Percentiles rank a stretch among this genome's conserved stretches.
Evolutionary conservation across 2,113 vertebrate species (phyloP).

Genomic region (Cervus canadensis): DNA sequence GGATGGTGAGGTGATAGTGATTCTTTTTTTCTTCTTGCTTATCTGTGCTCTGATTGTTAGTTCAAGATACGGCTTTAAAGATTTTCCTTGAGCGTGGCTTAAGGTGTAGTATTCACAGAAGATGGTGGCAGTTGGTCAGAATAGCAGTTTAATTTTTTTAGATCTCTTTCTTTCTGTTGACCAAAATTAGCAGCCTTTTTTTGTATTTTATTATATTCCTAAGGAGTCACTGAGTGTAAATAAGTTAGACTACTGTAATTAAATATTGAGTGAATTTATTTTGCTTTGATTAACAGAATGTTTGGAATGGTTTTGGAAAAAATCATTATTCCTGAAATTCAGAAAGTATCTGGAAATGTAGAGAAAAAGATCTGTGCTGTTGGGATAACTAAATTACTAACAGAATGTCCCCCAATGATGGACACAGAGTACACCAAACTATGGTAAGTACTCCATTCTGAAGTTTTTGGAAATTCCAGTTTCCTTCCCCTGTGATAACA

Average conservation of each 20-base stretch:
- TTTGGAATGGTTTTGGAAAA: slow-evolving; percentile 99
- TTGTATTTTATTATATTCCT: neutral
- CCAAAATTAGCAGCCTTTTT: neutral
- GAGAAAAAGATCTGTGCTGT: slow-evolving; percentile 99
- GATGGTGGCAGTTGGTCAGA: too few species aligned
- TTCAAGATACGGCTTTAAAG: neutral
- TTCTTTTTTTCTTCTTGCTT: neutral
- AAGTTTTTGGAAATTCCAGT: neutral
- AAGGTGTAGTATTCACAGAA: neutral
- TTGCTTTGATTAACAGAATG: slow-evolving; percentile 85
- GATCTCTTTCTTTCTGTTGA: neutral
- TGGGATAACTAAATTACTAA: slow-evolving; percentile 95
- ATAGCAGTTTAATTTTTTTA: too few species aligned
- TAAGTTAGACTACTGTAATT: neutral
- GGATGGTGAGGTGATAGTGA: neutral
- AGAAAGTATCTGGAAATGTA: slow-evolving; percentile 95
- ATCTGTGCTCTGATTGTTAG: neutral
- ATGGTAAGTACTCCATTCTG: slow-evolving; percentile 82
- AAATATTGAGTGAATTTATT: slow-evolving; percentile 31
- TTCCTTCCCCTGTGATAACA: neutral
- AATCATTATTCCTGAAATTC: slow-evolving; percentile 97
- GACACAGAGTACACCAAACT: slow-evolving; percentile 98
- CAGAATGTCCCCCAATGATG: slow-evolving; percentile 98
- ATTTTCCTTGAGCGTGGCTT: neutral
- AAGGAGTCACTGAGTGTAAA: neutral